Conservation (phyloP, 2,888 invertebrate genomes). For the Eueremaeus valkanovi region DNA sequence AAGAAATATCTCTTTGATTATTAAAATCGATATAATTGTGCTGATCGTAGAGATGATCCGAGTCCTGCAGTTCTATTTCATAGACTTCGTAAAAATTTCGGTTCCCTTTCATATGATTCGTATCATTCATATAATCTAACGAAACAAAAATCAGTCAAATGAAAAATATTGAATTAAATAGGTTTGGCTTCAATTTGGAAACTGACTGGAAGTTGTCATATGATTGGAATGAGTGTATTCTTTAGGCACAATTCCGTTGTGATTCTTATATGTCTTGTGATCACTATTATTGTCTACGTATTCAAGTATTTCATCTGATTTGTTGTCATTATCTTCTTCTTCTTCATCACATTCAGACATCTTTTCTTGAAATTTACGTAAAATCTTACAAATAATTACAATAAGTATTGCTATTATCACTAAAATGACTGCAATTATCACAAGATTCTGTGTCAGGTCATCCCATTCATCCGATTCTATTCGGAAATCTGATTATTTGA, state of each 20-base stretch:
- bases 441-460: not conserved
- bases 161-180: not conserved
- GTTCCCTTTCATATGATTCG: not conserved
- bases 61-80: constrained; percentile 6
- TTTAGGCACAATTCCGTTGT: constrained; percentile 9
- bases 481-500: too few species aligned
- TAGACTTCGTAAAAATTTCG: not conserved
- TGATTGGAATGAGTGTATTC: not conserved
- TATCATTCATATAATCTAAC: constrained; percentile 20
- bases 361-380: not conserved
- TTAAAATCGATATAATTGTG: not conserved
- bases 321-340: not conserved
- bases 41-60: not conserved
- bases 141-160: not conserved
- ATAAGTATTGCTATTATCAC: not conserved
- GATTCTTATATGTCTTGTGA: not conserved
- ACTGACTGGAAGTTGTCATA: not conserved
- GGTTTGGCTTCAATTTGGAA: too few species aligned
- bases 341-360: constrained; percentile 13
- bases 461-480: not conserved
- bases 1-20: not conserved
- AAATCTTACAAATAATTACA: constrained; percentile 1
- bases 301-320: constrained; percentile 6
- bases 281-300: not conserved
- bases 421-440: constrained; percentile 25